Conservation (phyloP, 2,113 vertebrate species). For the Gopherus flavomarginatus region DNA sequence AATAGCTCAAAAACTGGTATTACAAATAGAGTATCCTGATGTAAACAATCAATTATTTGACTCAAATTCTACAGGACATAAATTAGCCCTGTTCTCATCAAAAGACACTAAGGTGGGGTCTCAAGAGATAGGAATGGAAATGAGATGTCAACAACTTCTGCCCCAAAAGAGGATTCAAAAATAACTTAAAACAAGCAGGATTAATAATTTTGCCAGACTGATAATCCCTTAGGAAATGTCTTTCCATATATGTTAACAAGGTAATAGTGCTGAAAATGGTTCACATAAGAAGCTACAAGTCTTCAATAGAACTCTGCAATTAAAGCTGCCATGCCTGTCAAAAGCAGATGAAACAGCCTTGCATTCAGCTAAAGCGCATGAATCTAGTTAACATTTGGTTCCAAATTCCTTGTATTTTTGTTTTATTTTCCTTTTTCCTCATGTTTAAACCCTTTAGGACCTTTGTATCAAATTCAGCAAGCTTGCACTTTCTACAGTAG, state of each 20-base stretch:
- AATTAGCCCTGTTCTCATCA: background rate
- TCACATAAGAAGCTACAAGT: background rate
- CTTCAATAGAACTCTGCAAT: background rate
- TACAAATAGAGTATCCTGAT: background rate
- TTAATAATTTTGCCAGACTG: background rate
- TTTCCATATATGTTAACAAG: background rate
- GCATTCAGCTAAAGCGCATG: background rate
- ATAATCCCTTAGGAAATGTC: background rate
- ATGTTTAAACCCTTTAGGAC: constrained; percentile 17
- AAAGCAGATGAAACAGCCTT: background rate
- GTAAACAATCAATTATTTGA: background rate
- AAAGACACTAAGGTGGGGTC: background rate
- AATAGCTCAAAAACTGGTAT: background rate
- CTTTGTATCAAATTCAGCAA: constrained; percentile 66
- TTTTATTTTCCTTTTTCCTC: constrained; percentile 47
- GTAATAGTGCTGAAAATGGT: background rate
- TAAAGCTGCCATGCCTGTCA: background rate
- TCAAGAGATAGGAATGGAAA: background rate
- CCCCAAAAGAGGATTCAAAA: background rate
- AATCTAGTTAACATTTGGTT: constrained; percentile 29
- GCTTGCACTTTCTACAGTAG: constrained; percentile 60
- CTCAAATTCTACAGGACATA: background rate
- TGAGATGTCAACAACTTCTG: background rate
- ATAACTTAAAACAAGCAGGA: background rate
- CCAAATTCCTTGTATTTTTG: background rate